Evolutionary conservation across 2,113 vertebrate species (phyloP).

Genomic region (Labeo rohita): DNA sequence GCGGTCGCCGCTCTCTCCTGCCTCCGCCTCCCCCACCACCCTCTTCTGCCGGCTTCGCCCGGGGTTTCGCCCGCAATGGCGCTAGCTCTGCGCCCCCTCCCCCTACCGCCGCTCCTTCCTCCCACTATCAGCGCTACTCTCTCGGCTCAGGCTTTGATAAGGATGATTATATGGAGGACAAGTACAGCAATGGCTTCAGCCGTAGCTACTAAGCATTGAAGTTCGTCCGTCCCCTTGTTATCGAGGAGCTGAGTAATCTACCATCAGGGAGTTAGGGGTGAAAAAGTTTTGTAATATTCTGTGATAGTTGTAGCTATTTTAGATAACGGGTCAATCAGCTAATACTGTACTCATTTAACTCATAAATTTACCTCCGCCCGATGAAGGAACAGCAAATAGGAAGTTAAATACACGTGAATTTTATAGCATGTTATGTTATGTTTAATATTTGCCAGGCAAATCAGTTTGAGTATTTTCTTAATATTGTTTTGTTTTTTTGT

Average conservation of each 20-base stretch:
- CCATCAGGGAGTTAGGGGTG: constrained; percentile 39
- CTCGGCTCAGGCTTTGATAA: constrained; percentile 68
- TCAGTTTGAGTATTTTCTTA: constrained; percentile 31
- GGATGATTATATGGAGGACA: constrained; percentile 73
- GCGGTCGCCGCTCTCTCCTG: constrained; percentile 63
- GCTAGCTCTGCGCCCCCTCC: constrained; percentile 50
- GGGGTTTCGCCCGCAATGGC: constrained; percentile 59
- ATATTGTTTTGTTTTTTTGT: background rate
- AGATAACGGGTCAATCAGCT: constrained; percentile 42
- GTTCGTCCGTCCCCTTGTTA: constrained; percentile 19
- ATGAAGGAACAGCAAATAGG: constrained; percentile 39
- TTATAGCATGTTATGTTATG: constrained; percentile 35
- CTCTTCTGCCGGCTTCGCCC: constrained; percentile 57
- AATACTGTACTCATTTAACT: constrained; percentile 41
- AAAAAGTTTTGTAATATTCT: background rate
- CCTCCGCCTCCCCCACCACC: constrained; percentile 61
- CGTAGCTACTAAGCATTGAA: constrained; percentile 56
- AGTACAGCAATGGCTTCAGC: constrained; percentile 70
- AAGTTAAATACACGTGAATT: constrained; percentile 30
- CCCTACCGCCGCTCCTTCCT: constrained; percentile 36
- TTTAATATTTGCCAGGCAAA: constrained; percentile 26
- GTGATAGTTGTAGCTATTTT: constrained; percentile 51
- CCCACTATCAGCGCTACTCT: constrained; percentile 67
- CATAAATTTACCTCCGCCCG: constrained; percentile 32
- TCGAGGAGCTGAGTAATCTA: constrained; percentile 26